A percentile compares a stretch with the other conserved stretches of the same genome.
phyloP scores from a whole-genome alignment of 2,113 vertebrate genomes.

The Dasyornis broadbenti region DNA sequence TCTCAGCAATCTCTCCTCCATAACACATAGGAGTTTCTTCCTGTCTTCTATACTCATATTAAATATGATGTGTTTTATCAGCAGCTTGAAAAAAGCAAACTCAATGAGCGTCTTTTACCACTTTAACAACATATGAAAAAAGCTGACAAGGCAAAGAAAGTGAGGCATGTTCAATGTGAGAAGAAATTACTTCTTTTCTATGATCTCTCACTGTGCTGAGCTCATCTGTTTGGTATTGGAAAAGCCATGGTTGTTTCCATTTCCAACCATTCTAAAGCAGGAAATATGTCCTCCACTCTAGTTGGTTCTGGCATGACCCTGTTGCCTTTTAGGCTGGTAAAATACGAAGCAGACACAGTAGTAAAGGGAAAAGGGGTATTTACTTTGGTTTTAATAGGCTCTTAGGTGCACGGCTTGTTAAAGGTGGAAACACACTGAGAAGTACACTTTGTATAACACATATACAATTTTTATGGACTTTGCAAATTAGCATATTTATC shows the following conservation, averaged over 20 bases:
- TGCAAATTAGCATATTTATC: too few species aligned
- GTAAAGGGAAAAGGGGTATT: too few species aligned
- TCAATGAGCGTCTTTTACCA: neutral
- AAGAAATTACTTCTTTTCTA: neutral
- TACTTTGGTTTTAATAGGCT: too few species aligned
- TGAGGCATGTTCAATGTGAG: neutral
- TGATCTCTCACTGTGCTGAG: neutral
- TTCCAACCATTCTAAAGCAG: neutral
- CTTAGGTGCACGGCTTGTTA: too few species aligned
- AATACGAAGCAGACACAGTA: too few species aligned
- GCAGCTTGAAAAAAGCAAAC: neutral
- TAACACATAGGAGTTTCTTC: neutral
- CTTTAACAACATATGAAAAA: neutral
- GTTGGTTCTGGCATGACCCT: neutral
- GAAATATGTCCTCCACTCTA: neutral
- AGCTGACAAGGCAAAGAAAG: neutral
- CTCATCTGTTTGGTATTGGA: neutral
- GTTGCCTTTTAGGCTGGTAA: too few species aligned
- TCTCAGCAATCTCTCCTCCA: neutral
- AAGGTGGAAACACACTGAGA: too few species aligned
- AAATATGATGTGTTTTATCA: neutral
- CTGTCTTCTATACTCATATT: neutral
- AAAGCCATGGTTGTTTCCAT: neutral
- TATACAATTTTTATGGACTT: too few species aligned
- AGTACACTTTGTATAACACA: too few species aligned